These are phyloP conservation scores for Chiridota heheva DNA, from an alignment of 35 echinoderm and acorn worm genomes.

Conservation along the genomic window DNA sequence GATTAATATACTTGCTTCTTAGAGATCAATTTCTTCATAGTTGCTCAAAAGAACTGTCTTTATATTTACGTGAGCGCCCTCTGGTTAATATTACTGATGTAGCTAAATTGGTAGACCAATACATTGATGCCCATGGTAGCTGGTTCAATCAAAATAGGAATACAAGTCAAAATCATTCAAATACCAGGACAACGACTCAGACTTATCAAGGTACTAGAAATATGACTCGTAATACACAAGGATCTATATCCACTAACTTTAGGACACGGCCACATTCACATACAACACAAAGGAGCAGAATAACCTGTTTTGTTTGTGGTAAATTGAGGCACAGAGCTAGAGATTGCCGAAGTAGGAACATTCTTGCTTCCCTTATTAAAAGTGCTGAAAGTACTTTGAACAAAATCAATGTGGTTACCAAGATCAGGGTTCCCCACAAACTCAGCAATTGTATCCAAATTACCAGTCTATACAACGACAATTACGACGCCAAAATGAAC, in stretches of 20 bases:
- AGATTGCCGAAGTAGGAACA: constrained; percentile 3
- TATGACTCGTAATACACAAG: not conserved
- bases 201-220: not conserved
- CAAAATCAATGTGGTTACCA: not conserved
- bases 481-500: not conserved
- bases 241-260: not conserved
- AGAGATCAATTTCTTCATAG: constrained; percentile 19
- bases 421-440: not conserved
- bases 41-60: constrained; percentile 6
- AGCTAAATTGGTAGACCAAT: constrained; percentile 13
- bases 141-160: not conserved
- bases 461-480: not conserved
- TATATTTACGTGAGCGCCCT: constrained; percentile 4
- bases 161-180: not conserved
- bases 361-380: not conserved
- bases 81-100: not conserved
- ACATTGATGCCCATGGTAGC: constrained; percentile 17
- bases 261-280: not conserved
- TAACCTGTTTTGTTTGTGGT: not conserved
- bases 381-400: not conserved
- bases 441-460: not conserved
- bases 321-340: not conserved
- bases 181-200: not conserved
- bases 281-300: not conserved
- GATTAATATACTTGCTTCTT: not conserved